These are phyloP conservation scores for Hyperopisus bebe DNA, from an alignment of 2,113 vertebrate genomes.

Conservation along the genomic window DNA sequence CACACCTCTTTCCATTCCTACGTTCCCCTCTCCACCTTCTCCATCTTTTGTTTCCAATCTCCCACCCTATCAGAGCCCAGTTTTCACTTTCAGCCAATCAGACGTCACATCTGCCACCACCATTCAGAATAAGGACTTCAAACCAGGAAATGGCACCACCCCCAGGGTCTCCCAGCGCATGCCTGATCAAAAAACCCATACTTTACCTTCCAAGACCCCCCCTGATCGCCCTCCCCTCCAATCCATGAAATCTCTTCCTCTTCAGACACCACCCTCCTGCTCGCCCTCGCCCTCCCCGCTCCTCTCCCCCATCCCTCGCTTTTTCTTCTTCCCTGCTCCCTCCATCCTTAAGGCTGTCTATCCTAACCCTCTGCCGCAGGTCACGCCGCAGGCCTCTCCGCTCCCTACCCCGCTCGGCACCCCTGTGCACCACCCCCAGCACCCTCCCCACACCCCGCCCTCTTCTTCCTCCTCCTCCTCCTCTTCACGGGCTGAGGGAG, in stretches of 20 bases:
- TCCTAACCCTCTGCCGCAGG: slow-evolving; percentile 64
- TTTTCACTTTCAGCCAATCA: slow-evolving; percentile 80
- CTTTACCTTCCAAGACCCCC: slow-evolving; percentile 74
- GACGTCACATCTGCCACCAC: slow-evolving; percentile 56
- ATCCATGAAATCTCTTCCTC: slow-evolving; percentile 73
- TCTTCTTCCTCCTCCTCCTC: slow-evolving; percentile 64
- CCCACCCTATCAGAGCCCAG: slow-evolving; percentile 71
- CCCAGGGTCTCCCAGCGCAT: slow-evolving; percentile 56
- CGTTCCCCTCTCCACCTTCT: slow-evolving; percentile 41
- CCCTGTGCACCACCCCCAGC: slow-evolving; percentile 69
- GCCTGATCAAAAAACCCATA: slow-evolving; percentile 79
- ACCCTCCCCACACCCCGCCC: slow-evolving; percentile 65
- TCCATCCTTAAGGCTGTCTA: slow-evolving; percentile 67
- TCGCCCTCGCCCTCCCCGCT: slow-evolving; percentile 62
- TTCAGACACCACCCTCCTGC: slow-evolving; percentile 61
- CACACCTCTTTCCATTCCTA: slow-evolving; percentile 42
- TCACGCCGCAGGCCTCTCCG: slow-evolving; percentile 76
- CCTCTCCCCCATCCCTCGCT: slow-evolving; percentile 66
- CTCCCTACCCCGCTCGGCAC: slow-evolving; percentile 71
- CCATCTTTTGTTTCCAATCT: slow-evolving; percentile 37
- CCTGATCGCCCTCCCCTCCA: slow-evolving; percentile 69
- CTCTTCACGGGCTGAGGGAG: slow-evolving; percentile 64
- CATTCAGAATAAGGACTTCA: slow-evolving; percentile 61
- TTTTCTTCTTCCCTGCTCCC: slow-evolving; percentile 74
- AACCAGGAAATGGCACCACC: slow-evolving; percentile 52